Percentiles rank a stretch among this genome's conserved stretches.
phyloP scores from a whole-genome alignment of 1,140 invertebrate species.

The Drosophila arizonae region DNA sequence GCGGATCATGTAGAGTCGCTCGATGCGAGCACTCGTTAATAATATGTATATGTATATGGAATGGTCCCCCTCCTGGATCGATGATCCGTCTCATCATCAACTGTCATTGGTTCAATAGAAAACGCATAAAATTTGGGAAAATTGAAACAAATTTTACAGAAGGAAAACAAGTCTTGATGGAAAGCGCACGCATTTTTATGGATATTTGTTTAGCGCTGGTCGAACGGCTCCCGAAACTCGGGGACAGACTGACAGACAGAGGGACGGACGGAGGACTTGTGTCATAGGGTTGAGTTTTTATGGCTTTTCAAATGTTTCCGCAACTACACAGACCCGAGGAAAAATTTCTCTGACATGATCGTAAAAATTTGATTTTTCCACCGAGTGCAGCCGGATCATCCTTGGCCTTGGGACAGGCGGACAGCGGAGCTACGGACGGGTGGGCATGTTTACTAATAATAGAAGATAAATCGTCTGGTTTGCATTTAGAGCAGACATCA shows the following conservation, averaged over 20 bases:
- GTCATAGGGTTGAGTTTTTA: conserved; percentile 73
- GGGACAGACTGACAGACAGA: neutral
- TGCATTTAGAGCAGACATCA: conserved; percentile 74
- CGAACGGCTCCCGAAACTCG: neutral
- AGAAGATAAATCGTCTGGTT: conserved; percentile 78
- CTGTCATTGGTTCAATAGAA: conserved; percentile 75
- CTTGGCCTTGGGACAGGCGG: conserved; percentile 64
- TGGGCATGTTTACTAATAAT: conserved; percentile 72
- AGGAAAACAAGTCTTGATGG: conserved; percentile 64
- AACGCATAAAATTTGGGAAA: conserved; percentile 72
- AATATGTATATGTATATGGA: conserved; percentile 46
- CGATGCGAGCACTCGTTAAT: conserved; percentile 59
- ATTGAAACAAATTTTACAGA: conserved; percentile 67
- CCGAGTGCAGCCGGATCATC: conserved; percentile 47
- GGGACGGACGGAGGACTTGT: conserved; percentile 14
- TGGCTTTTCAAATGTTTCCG: conserved; percentile 79
- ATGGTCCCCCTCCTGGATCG: neutral
- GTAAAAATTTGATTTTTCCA: conserved; percentile 74
- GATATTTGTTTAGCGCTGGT: conserved; percentile 60
- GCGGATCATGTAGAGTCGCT: conserved; percentile 32
- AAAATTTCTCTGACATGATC: conserved; percentile 49
- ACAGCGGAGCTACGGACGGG: conserved; percentile 21
- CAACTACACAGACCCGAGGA: conserved; percentile 35
- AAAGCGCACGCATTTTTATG: conserved; percentile 53
- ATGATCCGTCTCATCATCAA: conserved; percentile 29